These are phyloP conservation scores for Periparus ater DNA, from an alignment of 2,797 vertebrate genomes.

Conservation along the genomic window DNA sequence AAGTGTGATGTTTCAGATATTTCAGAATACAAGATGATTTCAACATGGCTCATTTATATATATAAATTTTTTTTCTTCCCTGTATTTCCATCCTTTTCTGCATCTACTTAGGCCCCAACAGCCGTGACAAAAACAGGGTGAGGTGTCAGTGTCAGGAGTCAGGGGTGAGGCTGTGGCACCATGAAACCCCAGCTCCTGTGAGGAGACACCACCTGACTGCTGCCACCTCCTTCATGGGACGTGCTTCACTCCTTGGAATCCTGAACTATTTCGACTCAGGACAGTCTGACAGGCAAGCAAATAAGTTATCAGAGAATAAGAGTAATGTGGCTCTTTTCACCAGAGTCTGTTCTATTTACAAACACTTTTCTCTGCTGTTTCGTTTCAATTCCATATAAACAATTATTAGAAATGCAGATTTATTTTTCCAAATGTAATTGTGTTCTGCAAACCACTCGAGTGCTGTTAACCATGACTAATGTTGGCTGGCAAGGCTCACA, in stretches of 20 bases:
- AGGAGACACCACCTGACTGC: background rate
- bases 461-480: constrained; percentile 42
- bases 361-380: background rate
- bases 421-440: constrained; percentile 37
- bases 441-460: background rate
- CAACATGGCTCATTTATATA: background rate
- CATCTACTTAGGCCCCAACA: background rate
- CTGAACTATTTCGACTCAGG: background rate
- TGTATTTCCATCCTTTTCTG: background rate
- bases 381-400: constrained; percentile 10
- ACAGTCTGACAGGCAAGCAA: background rate
- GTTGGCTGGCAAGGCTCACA: background rate
- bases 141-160: background rate
- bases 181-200: background rate
- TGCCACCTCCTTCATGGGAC: background rate
- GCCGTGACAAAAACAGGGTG: background rate
- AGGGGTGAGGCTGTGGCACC: background rate
- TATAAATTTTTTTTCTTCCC: no score
- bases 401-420: constrained; percentile 51
- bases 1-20: background rate
- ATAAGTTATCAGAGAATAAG: background rate
- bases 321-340: background rate
- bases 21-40: background rate
- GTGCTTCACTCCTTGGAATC: background rate
- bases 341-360: background rate